Base-by-base conservation (phyloP, 2,888 invertebrate species). In the Piscicola geometra region DNA sequence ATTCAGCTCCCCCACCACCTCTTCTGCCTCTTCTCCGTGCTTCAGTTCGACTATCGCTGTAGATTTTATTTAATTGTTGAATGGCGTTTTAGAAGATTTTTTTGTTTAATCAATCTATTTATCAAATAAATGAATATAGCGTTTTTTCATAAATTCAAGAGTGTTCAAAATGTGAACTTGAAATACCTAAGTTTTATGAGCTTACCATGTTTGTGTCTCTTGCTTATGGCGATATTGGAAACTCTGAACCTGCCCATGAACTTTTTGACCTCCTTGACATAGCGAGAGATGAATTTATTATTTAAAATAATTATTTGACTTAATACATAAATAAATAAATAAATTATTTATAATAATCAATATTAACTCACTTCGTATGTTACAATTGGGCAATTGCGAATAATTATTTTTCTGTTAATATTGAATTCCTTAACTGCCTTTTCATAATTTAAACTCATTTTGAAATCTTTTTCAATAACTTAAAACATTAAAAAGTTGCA, bases 31-130 rank as follows among this genome's bases (percentile, higher is more conserved):
- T 9, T 80, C 78, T 12, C 83, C 82, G 77, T 83, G 79, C 66
- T 79, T 78, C 47, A 84, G 76, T 1, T 81, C 82, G 0, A 84
- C 82, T 36, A 82, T 78, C 32, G 83, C 84, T 83, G 79, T 21
- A 56, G 47, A n/a, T 3, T 12, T 21, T 12, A 5, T 25, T 9
- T 9, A 12, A 64, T 64, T 21, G n/a, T 15, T 28, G 9, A 25
- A 12, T 64, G 25, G 64, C 9, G 9, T 25, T 25, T n/a, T n/a
- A n/a, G n/a, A 64, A 15, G 30, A 12, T 28, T 64, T 64, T 64
- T 64, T 9, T 64, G n/a, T 64, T 64, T 28, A 64, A 25, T 64
- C 12, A n/a, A n/a, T n/a, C n/a, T n/a, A n/a, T n/a, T n/a, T n/a
- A n/a, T n/a, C n/a, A n/a, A n/a, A n/a, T n/a, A n/a, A n/a, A 15